A percentile compares a stretch with the other conserved stretches of the same genome.
phyloP scores from a whole-genome alignment of 2,888 invertebrate species.

The Nasonovia ribisnigri region DNA sequence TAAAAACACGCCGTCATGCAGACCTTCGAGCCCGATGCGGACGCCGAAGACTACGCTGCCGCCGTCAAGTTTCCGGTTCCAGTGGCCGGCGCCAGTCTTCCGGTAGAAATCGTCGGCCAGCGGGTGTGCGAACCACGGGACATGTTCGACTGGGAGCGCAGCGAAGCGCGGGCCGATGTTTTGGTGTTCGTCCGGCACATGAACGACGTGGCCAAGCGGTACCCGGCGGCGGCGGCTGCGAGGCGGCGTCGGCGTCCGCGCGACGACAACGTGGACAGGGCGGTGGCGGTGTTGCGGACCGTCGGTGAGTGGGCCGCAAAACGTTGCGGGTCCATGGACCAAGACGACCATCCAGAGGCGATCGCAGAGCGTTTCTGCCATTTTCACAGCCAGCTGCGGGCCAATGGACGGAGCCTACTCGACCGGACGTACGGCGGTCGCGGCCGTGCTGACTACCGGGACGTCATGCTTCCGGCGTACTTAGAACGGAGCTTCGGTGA shows the following conservation, averaged over 20 bases:
- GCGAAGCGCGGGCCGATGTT: not conserved
- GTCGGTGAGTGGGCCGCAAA: not conserved
- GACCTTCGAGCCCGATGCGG: not conserved
- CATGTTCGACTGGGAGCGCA: conserved; percentile 3
- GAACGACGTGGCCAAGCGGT: not conserved
- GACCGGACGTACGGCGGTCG: not conserved
- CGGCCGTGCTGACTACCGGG: not conserved
- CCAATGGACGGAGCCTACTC: not conserved
- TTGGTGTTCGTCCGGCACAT: not conserved
- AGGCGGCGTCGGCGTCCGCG: not conserved
- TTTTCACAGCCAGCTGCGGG: not conserved
- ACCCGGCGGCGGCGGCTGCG: not conserved
- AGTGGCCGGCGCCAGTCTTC: not conserved
- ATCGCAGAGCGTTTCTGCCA: not conserved
- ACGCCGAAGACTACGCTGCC: too few species aligned
- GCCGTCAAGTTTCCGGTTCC: not conserved
- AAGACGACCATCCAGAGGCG: not conserved
- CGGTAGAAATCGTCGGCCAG: not conserved
- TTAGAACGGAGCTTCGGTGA: not conserved
- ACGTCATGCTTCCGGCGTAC: not conserved
- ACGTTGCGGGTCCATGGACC: not conserved
- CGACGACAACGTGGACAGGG: not conserved
- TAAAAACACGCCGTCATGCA: not conserved
- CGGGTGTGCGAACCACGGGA: not conserved
- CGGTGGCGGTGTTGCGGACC: not conserved